Percentiles rank a stretch among this genome's conserved stretches.
Evolutionary conservation across 1,140 invertebrate species (phyloP).

Genomic region (Centruroides vittatus): DNA sequence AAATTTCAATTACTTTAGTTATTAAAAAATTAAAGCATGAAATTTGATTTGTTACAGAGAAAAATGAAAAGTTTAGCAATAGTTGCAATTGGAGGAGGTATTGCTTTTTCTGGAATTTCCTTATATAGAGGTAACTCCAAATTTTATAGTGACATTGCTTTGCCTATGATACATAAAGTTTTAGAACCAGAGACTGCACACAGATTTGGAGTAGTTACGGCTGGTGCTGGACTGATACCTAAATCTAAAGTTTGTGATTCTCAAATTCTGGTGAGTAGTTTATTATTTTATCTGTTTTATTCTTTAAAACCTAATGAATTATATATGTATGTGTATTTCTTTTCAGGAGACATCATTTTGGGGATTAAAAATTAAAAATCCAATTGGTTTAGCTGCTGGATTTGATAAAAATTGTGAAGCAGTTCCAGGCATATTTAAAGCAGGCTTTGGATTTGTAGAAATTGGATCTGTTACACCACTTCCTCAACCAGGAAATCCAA

Average conservation of each 20-base stretch:
- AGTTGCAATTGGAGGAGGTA: conserved; percentile 5
- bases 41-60: conserved; percentile 5
- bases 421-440: conserved; percentile 56
- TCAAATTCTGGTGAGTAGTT: conserved; percentile 4
- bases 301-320: too few relatives aligned
- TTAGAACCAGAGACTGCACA: conserved; percentile 22
- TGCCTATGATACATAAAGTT: conserved; percentile 20
- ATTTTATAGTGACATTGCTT: conserved; percentile 20
- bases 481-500: conserved; percentile 81
- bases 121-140: conserved; percentile 20
- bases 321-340: not conserved
- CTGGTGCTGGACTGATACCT: conserved; percentile 15
- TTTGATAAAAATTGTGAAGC: conserved; percentile 97
- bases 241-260: conserved; percentile 7
- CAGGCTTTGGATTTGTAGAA: conserved; percentile 94
- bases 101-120: conserved; percentile 10
- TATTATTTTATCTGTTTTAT: not conserved
- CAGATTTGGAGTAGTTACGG: conserved; percentile 14
- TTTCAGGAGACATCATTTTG: conserved; percentile 27
- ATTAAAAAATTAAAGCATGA: not conserved
- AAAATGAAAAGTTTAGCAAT: conserved; percentile 9
- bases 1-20: too few relatives aligned
- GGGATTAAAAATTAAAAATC: conserved; percentile 54
- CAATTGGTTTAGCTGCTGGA: conserved; percentile 90
- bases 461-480: conserved; percentile 89